A percentile compares a stretch with the other conserved stretches of the same genome.
phyloP scores from a whole-genome alignment of 2,113 vertebrate genomes.

The Empidonax alnorum region DNA sequence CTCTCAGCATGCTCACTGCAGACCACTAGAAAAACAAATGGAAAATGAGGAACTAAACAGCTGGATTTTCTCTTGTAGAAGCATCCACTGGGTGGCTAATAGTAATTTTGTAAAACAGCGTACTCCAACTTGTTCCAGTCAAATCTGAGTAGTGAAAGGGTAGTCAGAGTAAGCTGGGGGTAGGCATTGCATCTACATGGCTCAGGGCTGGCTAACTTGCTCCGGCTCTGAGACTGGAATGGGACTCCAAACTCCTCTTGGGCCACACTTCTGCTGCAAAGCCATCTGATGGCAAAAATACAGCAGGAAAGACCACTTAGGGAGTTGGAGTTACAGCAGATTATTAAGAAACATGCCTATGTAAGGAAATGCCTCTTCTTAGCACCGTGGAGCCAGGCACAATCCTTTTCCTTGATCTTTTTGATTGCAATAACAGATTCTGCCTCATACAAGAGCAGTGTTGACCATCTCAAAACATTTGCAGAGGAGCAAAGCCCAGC shows the following conservation, averaged over 20 bases:
- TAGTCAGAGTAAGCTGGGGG: background rate
- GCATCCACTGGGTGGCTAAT: background rate
- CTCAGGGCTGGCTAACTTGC: background rate
- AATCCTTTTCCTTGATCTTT: background rate
- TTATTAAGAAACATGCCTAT: background rate
- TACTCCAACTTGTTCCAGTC: accelerated
- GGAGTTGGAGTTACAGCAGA: background rate
- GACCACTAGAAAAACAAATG: background rate
- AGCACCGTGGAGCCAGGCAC: background rate
- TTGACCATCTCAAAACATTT: background rate
- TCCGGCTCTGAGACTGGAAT: background rate
- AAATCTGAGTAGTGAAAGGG: background rate
- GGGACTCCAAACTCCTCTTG: background rate
- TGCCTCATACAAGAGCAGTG: background rate
- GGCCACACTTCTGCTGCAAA: background rate
- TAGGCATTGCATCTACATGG: background rate
- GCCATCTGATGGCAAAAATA: background rate
- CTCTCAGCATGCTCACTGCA: background rate
- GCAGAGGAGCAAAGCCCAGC: background rate
- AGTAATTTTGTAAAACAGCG: background rate
- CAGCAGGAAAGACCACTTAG: background rate
- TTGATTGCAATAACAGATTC: background rate
- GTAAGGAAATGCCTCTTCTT: background rate
- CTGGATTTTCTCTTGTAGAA: background rate
- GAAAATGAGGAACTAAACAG: background rate